Percentiles rank a stretch among this genome's conserved stretches.
These are phyloP conservation scores for Callipepla squamata DNA, from an alignment of 2,113 vertebrate species.

Conservation along the genomic window DNA sequence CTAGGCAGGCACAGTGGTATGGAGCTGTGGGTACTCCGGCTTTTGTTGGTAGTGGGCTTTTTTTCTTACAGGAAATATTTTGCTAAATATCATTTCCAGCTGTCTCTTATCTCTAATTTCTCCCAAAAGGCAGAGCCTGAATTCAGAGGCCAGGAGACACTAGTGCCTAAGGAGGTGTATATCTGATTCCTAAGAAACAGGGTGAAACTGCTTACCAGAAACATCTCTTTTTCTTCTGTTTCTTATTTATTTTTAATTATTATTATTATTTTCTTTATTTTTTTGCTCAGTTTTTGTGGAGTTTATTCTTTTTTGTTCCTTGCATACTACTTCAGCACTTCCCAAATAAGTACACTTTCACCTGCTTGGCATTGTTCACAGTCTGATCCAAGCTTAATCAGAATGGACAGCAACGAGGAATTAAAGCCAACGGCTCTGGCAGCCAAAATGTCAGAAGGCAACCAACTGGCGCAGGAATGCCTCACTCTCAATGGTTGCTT, in stretches of 20 bases:
- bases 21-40: conserved; percentile 14
- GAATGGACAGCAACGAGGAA: not conserved
- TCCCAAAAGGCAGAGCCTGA: not conserved
- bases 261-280: not conserved
- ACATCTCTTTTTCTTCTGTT: not conserved
- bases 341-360: not conserved
- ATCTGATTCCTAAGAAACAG: not conserved
- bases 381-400: not conserved
- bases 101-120: not conserved
- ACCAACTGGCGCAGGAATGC: accelerated
- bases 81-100: not conserved
- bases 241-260: not conserved
- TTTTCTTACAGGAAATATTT: conserved; percentile 10
- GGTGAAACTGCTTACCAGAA: not conserved
- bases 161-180: not conserved
- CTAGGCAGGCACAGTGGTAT: not conserved
- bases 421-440: not conserved
- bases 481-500: not conserved
- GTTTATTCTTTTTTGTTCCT: not conserved
- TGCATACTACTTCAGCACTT: not conserved
- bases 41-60: not conserved
- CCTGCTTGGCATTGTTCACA: not conserved
- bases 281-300: not conserved
- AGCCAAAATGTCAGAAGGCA: not conserved
- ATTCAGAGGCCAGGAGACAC: not conserved